Evolutionary conservation across 1,140 invertebrate species (phyloP).

Genomic region (Cydia pomonella): DNA sequence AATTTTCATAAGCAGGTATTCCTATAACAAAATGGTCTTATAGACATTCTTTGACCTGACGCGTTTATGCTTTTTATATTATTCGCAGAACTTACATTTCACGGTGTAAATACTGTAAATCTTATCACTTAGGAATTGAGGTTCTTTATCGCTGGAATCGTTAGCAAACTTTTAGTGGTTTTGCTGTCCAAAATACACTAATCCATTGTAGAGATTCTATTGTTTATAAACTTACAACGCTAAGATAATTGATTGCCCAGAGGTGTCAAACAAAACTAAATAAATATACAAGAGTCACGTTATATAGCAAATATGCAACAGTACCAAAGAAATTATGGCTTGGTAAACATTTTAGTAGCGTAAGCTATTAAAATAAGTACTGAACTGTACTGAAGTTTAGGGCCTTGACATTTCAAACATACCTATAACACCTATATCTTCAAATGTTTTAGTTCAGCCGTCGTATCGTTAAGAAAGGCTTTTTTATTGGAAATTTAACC

Average conservation of each 20-base stretch:
- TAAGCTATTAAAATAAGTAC: no score
- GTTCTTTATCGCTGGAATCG: background rate
- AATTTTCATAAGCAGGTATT: conserved; percentile 1
- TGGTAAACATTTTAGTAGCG: no score
- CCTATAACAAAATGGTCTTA: background rate
- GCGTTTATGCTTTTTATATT: background rate
- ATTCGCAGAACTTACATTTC: background rate
- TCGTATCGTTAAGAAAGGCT: no score
- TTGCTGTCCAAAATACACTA: background rate
- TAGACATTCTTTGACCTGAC: background rate
- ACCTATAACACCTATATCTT: no score
- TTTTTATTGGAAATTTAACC: no score
- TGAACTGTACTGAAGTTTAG: no score
- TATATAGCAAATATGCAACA: no score
- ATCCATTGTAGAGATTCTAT: background rate
- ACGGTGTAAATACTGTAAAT: background rate
- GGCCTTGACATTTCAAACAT: no score
- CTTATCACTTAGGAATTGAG: background rate
- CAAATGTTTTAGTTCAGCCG: no score
- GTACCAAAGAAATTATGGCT: no score
- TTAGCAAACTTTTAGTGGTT: background rate
- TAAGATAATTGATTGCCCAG: background rate
- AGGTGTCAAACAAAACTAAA: background rate
- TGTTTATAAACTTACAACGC: background rate
- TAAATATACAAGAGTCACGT: no score